Conservation (phyloP, 1,140 invertebrate species). For the Parasteatoda tepidariorum region DNA sequence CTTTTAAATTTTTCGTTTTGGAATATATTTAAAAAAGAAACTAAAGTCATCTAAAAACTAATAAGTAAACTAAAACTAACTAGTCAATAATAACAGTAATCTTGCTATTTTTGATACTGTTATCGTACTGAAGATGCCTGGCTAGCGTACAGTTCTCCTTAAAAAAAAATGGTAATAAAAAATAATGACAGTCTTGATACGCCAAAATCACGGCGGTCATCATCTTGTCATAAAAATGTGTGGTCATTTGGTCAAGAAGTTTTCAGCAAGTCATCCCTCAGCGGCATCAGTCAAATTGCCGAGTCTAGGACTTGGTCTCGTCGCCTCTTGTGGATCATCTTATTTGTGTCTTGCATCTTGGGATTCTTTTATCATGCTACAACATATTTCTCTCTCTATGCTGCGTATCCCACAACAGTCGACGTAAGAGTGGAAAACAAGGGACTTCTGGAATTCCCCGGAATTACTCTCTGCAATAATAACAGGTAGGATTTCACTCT, state of each 20-base stretch:
- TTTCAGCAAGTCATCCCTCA: constrained; percentile 55
- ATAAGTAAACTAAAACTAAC: too few relatives aligned
- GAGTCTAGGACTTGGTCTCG: constrained; percentile 34
- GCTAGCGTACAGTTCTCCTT: too few relatives aligned
- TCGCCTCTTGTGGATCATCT: constrained; percentile 33
- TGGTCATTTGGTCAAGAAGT: constrained; percentile 48
- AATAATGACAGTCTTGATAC: too few relatives aligned
- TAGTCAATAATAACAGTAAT: too few relatives aligned
- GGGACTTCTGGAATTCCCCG: constrained; percentile 56
- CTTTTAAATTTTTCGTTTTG: too few relatives aligned
- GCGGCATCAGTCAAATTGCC: constrained; percentile 58
- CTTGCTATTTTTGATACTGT: too few relatives aligned
- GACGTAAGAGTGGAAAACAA: constrained; percentile 61
- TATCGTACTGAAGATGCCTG: too few relatives aligned
- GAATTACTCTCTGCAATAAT: constrained; percentile 62
- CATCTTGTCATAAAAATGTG: too few relatives aligned
- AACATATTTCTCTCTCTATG: constrained; percentile 56
- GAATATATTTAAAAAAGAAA: too few relatives aligned
- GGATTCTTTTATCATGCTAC: constrained; percentile 58
- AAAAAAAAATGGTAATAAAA: too few relatives aligned
- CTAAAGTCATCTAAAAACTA: too few relatives aligned
- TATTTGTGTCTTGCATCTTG: constrained; percentile 43
- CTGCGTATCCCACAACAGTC: constrained; percentile 61
- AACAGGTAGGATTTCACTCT: constrained; percentile 42
- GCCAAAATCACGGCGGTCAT: too few relatives aligned